Conservation (phyloP, 2,113 vertebrate species). For the Sebastes fasciatus region DNA sequence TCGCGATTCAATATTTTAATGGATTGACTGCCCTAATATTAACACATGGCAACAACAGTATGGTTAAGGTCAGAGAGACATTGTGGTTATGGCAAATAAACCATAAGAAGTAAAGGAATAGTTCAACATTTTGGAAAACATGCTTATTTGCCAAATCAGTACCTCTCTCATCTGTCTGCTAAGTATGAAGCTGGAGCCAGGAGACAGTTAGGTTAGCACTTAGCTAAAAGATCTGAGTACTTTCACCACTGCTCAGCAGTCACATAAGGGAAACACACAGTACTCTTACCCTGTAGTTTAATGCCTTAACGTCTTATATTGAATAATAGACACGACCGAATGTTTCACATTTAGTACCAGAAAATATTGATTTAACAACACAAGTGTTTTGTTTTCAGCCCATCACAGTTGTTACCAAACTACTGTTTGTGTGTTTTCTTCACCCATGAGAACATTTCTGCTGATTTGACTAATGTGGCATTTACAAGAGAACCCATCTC, state of each 20-base stretch:
- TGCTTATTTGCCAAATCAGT: too few relatives aligned
- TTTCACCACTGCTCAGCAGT: not conserved
- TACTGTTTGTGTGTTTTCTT: not conserved
- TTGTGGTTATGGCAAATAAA: too few relatives aligned
- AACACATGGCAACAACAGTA: too few relatives aligned
- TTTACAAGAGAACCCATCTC: constrained; percentile 26
- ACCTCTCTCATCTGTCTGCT: too few relatives aligned
- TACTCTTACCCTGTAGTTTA: not conserved
- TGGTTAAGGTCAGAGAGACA: too few relatives aligned
- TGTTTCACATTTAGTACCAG: constrained; percentile 11
- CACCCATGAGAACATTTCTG: not conserved
- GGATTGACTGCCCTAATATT: too few relatives aligned
- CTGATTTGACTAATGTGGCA: constrained; percentile 38
- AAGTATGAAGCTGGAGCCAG: too few relatives aligned
- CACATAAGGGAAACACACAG: not conserved
- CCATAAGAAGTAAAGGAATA: too few relatives aligned
- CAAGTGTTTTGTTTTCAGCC: constrained; percentile 1
- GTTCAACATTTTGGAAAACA: too few relatives aligned
- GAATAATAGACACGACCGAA: not conserved
- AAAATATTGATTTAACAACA: constrained; percentile 20
- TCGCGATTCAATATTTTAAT: too few relatives aligned
- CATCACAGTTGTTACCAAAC: not conserved
- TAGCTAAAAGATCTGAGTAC: too few relatives aligned
- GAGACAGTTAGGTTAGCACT: too few relatives aligned
- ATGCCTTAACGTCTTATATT: not conserved